A percentile compares a stretch with the other conserved stretches of the same genome.
phyloP scores from a whole-genome alignment of 1,140 invertebrate species.

The Limonius californicus region DNA sequence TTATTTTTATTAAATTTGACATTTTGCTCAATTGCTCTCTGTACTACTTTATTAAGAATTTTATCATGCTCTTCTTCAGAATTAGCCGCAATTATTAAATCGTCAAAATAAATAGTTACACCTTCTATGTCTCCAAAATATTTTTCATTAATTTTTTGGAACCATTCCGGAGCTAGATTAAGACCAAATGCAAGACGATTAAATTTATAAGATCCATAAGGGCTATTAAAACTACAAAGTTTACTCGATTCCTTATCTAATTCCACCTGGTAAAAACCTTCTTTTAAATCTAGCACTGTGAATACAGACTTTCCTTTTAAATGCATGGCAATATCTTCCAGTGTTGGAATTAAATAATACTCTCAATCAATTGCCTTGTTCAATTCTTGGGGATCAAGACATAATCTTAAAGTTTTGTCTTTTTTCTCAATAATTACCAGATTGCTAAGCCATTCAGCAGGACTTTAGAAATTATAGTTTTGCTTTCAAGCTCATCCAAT shows the following conservation, averaged over 20 bases:
- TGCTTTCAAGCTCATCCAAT: too few relatives aligned
- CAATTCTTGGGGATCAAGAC: too few relatives aligned
- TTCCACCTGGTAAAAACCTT: slow-evolving; percentile 29
- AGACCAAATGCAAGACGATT: slow-evolving; percentile 28
- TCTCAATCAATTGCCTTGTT: too few relatives aligned
- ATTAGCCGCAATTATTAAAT: slow-evolving; percentile 31
- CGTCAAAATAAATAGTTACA: slow-evolving; percentile 33
- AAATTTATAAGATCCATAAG: slow-evolving; percentile 34
- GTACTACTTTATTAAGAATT: slow-evolving; percentile 29
- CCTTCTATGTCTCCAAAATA: slow-evolving; percentile 32
- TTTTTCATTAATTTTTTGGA: slow-evolving; percentile 23
- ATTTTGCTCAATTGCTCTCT: slow-evolving; percentile 8
- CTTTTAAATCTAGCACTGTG: too few relatives aligned
- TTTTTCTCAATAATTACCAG: too few relatives aligned
- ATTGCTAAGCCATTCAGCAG: too few relatives aligned
- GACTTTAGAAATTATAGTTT: too few relatives aligned
- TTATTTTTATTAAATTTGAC: slow-evolving; percentile 16
- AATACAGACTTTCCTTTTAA: too few relatives aligned
- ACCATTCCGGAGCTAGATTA: slow-evolving; percentile 27
- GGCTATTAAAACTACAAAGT: slow-evolving; percentile 33
- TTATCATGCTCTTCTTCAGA: slow-evolving; percentile 32
- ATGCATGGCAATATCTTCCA: too few relatives aligned
- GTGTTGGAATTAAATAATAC: too few relatives aligned
- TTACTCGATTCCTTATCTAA: slow-evolving; percentile 28
- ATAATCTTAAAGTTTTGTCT: too few relatives aligned